Base-by-base conservation (phyloP, 2,797 vertebrate species). In the Lithobates sylvaticus region DNA sequence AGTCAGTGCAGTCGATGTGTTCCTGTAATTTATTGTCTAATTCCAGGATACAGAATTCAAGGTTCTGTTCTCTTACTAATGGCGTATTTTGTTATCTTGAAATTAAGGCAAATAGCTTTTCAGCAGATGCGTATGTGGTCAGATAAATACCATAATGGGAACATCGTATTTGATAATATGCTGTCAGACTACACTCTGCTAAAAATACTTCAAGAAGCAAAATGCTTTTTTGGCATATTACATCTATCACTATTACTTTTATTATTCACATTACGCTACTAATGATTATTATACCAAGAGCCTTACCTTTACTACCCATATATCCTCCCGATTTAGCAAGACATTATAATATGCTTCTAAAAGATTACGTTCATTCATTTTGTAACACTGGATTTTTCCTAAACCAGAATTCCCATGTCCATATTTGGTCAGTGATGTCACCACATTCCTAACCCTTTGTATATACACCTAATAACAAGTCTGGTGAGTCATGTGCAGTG, bases 41-140 rank as follows among this genome's bases (percentile, higher is more conserved):
- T 71, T 39, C 2, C 47, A 32, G 47, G 21, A 78, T 70, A 78
- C 10, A 32, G 83, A 54, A 78, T 47, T 42, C 32, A 78, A 64
- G 27, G 74, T 77, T 42, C 83, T 84, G n/a, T 84, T 27, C 65
- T 68, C 39, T 47, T 77, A 54, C 74, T 84, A 84, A 84, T 78
- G 83, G n/a, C 72, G 50, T 65, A 71, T 61, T 64, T 69, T 26
- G 65, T 84, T 58, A 84, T 84, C 82, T 84, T 64, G 74, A 71
- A 84, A 84, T 78, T 29, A 61, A 84, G 47, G 67, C 27, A 84
- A 61, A 84, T 70, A 84, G 83, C 75, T 84, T 84, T 27, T 84
- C 71, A 47, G 75, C 32, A 84, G 47, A 84, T 84, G 80, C 8
- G 47, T 39, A 72, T 71, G 83, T 78, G 83, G 83, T 71, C 68